Evolutionary conservation across 2,113 vertebrate genomes (phyloP).

Genomic region (Menidia beryllina): DNA sequence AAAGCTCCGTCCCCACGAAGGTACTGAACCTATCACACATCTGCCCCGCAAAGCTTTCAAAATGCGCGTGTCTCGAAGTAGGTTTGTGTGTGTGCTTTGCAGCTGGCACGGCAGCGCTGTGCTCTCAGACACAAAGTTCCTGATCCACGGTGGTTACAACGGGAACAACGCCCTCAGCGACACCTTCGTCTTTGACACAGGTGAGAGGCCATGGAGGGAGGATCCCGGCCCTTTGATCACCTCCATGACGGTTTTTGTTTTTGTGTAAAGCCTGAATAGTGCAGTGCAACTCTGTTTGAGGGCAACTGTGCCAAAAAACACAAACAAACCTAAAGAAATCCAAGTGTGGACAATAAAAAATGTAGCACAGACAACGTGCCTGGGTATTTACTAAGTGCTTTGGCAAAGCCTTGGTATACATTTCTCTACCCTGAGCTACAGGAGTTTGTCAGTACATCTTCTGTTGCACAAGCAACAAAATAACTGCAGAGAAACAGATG

Average conservation of each 20-base stretch:
- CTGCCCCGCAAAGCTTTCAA: not conserved
- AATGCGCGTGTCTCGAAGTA: not conserved
- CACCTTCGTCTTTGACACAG: slow-evolving; percentile 80
- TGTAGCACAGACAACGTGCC: too few relatives aligned
- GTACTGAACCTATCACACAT: slow-evolving; percentile 47
- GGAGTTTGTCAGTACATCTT: not conserved
- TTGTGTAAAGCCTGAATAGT: too few relatives aligned
- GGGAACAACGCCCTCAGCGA: slow-evolving; percentile 78
- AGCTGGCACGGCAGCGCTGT: slow-evolving; percentile 81
- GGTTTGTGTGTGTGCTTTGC: slow-evolving; percentile 6
- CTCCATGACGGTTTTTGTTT: not conserved
- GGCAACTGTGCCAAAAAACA: too few relatives aligned
- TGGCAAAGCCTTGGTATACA: too few relatives aligned
- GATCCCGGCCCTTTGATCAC: not conserved
- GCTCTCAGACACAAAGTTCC: slow-evolving; percentile 76
- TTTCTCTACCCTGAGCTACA: too few relatives aligned
- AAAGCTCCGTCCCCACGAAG: slow-evolving; percentile 81
- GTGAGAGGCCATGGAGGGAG: slow-evolving; percentile 45
- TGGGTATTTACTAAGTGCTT: too few relatives aligned
- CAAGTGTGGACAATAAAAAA: too few relatives aligned
- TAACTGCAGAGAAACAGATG: not conserved
- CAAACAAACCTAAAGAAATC: too few relatives aligned
- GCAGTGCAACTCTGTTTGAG: too few relatives aligned
- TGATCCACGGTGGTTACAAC: slow-evolving; percentile 81
- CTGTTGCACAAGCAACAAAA: too few relatives aligned